Evolutionary conservation across 2,113 vertebrate species (phyloP).

Genomic region (Cynopterus brachyotis): DNA sequence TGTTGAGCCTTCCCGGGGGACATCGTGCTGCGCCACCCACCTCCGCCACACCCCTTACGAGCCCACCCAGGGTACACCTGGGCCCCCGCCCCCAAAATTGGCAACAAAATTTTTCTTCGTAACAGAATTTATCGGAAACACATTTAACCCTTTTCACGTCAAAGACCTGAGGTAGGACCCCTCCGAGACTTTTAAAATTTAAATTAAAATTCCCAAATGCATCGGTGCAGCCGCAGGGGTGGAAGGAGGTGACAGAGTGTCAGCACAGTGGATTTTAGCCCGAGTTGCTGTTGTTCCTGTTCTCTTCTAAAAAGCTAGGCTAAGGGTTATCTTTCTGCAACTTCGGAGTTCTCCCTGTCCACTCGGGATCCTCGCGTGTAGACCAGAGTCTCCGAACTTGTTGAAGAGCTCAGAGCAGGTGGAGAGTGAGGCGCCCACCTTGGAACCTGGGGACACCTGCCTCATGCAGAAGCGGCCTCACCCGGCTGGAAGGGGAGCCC

Average conservation of each 20-base stretch:
- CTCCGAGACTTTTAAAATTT: background rate
- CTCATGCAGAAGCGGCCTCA: background rate
- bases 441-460: background rate
- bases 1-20: background rate
- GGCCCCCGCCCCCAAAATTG: background rate
- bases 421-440: background rate
- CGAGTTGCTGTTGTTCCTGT: background rate
- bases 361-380: background rate
- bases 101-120: background rate
- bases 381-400: background rate
- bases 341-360: background rate
- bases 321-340: background rate
- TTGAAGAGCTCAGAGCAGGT: background rate
- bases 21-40: no score
- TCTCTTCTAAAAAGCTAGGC: background rate
- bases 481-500: accelerated
- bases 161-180: background rate
- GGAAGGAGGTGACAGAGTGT: background rate
- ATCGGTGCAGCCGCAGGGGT: no score
- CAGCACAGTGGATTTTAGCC: no score
- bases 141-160: background rate
- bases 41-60: background rate
- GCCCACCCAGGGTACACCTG: no score
- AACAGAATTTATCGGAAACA: background rate
- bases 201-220: background rate